Evolutionary conservation across 1,140 invertebrate genomes (phyloP).

Genomic region (Drosophila ohnishii): DNA sequence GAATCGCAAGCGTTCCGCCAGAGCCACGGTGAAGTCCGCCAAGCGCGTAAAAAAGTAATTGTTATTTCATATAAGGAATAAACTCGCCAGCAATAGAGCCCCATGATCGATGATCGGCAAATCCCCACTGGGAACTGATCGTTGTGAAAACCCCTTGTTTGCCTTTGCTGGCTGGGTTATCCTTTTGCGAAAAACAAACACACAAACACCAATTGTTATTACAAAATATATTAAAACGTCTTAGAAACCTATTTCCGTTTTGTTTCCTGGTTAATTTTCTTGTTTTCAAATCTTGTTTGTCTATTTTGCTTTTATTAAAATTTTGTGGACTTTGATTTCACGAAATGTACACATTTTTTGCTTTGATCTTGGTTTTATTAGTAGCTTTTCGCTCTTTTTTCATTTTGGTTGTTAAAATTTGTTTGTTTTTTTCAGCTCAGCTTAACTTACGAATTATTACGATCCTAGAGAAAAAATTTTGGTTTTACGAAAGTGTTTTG

Average conservation of each 20-base stretch:
- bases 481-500: slow-evolving; percentile 51
- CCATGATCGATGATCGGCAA: slow-evolving; percentile 33
- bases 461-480: slow-evolving; percentile 60
- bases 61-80: not conserved
- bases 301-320: slow-evolving; percentile 21
- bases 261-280: slow-evolving; percentile 11
- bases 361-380: slow-evolving; percentile 29
- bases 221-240: slow-evolving; percentile 50
- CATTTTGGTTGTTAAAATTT: slow-evolving; percentile 33
- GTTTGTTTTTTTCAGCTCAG: slow-evolving; percentile 42
- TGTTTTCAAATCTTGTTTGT: not conserved
- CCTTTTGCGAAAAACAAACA: slow-evolving; percentile 12
- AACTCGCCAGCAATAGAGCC: slow-evolving; percentile 27
- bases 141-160: slow-evolving; percentile 7
- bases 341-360: slow-evolving; percentile 42
- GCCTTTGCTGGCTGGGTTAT: slow-evolving; percentile 16
- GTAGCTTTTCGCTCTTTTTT: slow-evolving; percentile 15
- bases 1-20: slow-evolving; percentile 23
- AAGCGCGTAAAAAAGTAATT: slow-evolving; percentile 25
- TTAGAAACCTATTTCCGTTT: slow-evolving; percentile 47
- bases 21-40: slow-evolving; percentile 5
- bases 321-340: slow-evolving; percentile 46
- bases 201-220: slow-evolving; percentile 25
- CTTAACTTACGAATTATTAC: slow-evolving; percentile 42
- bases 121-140: slow-evolving; percentile 30